Base-by-base conservation (phyloP, 2,797 vertebrate genomes). In the Platyrinchus mystaceus region DNA sequence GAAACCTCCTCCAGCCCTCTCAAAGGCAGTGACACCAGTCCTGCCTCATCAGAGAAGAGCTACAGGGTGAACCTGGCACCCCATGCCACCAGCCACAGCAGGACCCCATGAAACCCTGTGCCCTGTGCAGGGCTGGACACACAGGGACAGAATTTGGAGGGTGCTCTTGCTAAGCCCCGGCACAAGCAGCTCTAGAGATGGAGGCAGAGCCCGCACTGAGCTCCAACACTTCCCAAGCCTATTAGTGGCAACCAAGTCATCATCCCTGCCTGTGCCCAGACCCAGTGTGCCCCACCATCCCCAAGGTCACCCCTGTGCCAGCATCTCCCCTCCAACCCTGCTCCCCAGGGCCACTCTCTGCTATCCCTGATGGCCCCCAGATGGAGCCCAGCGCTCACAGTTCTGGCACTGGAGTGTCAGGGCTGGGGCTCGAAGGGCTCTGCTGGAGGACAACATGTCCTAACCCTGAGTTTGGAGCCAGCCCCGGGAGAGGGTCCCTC, bases 101-200 rank as follows among this genome's bases (percentile, higher is more conserved):
- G 32, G n/a, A 67, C 43, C 17, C 0, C 43, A 11, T 1, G 3
- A 7, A 18, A 26, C 7, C 20, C 44, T 1, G 15, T 36, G 34
- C 43, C 30, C 71, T 39, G 9, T 1, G 0, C 0, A 1, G 52
- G 55, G 52, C 22, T 34, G 56, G 28, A 34, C 71, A 43, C 16
- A 3, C 20, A 3, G 2, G 2, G 27, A 44, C 3, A 14, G 4
- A 3, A 2, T 6, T 28, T 34, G 32, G 30, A 59, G 0, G 1
- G 3, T 7, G 49, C 47, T 32, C 50, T 2, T 2, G 4, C 68
- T 70, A 39, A 76, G 60, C 56, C 46, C 47, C 6, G 1, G 47
- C 10, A 4, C 56, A 27, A 77, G n/a, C 44, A 27, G 73, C 46
- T 74, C 32, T 23, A 52, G 55, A 58, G 73, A 55, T 32, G 63